Conservation (phyloP, 1,140 invertebrate genomes). For the Heliothis virescens region DNA sequence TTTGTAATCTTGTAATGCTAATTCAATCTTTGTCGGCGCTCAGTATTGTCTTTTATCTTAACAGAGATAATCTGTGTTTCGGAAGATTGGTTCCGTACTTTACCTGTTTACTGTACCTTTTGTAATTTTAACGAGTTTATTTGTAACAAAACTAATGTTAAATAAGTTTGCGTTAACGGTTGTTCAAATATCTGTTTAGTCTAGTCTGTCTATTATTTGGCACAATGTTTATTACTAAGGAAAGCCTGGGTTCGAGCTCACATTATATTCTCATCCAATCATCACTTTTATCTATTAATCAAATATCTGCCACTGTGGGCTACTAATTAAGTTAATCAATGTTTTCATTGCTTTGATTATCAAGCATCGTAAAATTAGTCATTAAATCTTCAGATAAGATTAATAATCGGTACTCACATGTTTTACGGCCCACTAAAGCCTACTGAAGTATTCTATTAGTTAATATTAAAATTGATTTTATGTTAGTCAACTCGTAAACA, state of each 20-base stretch:
- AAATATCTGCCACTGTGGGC: neutral
- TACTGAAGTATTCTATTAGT: slow-evolving; percentile 33
- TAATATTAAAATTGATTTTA: slow-evolving; percentile 2
- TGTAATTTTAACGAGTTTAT: slow-evolving; percentile 72
- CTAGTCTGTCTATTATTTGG: slow-evolving; percentile 41
- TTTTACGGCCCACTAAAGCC: slow-evolving; percentile 25
- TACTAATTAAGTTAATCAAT: slow-evolving; percentile 10
- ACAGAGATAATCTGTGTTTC: slow-evolving; percentile 63
- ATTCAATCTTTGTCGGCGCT: slow-evolving; percentile 68
- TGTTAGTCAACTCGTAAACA: neutral
- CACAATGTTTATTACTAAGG: neutral
- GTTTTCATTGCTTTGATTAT: slow-evolving; percentile 28
- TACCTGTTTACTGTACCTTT: slow-evolving; percentile 63
- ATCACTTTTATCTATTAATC: slow-evolving; percentile 20
- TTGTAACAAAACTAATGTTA: slow-evolving; percentile 59
- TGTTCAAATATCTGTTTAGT: slow-evolving; percentile 22
- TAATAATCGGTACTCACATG: slow-evolving; percentile 30
- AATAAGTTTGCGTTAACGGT: slow-evolving; percentile 54
- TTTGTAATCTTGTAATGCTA: slow-evolving; percentile 73
- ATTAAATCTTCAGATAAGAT: slow-evolving; percentile 32
- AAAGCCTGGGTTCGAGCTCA: neutral
- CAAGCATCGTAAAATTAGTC: slow-evolving; percentile 25
- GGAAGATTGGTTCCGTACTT: slow-evolving; percentile 68
- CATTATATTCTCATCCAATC: too few relatives aligned
- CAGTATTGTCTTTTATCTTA: slow-evolving; percentile 65